These are phyloP conservation scores for Watsonalla cultraria DNA, from an alignment of 2,888 invertebrate species.

Conservation along the genomic window DNA sequence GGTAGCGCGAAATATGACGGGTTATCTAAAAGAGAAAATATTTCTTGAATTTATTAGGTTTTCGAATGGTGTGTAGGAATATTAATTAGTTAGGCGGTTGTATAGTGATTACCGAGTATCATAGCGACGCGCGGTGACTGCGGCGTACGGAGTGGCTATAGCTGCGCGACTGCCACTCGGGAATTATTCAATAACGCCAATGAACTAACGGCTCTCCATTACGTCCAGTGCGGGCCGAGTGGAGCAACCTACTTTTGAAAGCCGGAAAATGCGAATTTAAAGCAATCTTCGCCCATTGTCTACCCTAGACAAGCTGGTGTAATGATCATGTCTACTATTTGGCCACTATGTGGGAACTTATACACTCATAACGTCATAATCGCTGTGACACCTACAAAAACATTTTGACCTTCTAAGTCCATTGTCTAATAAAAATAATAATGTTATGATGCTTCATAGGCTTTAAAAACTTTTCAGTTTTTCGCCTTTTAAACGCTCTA, in stretches of 20 bases:
- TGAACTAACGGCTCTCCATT: constrained; percentile 73
- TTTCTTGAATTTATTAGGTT: too few relatives aligned
- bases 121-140: constrained; percentile 21
- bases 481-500: too few relatives aligned
- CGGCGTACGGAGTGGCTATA: constrained; percentile 34
- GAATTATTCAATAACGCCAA: constrained; percentile 77
- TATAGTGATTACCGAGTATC: constrained; percentile 37
- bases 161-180: constrained; percentile 43
- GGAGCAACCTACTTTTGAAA: constrained; percentile 70
- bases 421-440: too few relatives aligned
- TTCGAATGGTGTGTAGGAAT: too few relatives aligned
- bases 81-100: too few relatives aligned
- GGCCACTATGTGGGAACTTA: neutral
- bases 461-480: too few relatives aligned
- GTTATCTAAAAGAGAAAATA: constrained; percentile 81
- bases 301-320: constrained; percentile 36
- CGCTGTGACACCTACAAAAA: too few relatives aligned
- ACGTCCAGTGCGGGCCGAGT: constrained; percentile 57
- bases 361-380: neutral
- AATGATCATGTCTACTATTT: constrained; percentile 14
- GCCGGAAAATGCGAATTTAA: constrained; percentile 77
- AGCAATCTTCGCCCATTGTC: constrained; percentile 66
- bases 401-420: too few relatives aligned
- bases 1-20: constrained; percentile 87
- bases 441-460: too few relatives aligned